Evolutionary conservation across 2,113 vertebrate genomes (phyloP).

Genomic region (Paraplagusia blochii): DNA sequence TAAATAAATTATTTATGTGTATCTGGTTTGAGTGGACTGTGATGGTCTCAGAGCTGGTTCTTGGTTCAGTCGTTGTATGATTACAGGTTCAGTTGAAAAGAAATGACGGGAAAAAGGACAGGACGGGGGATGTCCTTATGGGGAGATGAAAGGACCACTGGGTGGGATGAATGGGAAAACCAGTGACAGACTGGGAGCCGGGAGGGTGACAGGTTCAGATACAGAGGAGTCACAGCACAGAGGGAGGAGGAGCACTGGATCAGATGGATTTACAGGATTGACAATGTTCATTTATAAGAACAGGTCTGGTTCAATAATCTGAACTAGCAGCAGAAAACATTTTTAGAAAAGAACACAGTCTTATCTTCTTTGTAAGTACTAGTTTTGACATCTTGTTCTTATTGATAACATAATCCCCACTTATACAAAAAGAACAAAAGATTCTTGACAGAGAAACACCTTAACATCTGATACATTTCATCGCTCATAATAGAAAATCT

Average conservation of each 20-base stretch:
- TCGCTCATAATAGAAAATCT: too few species aligned
- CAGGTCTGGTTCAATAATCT: conserved; percentile 19
- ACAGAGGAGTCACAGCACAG: conserved; percentile 30
- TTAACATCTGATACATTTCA: too few species aligned
- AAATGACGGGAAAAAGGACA: neutral
- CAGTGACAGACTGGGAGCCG: conserved; percentile 36
- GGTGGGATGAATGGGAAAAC: conserved; percentile 23
- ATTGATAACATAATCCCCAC: too few species aligned
- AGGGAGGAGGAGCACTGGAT: neutral
- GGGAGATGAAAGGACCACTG: conserved; percentile 29
- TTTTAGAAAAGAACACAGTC: too few species aligned
- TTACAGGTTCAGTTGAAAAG: conserved; percentile 32
- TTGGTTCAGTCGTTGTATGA: conserved; percentile 29
- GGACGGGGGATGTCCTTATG: conserved; percentile 9
- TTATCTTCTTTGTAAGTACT: too few species aligned
- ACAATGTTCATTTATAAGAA: conserved; percentile 31
- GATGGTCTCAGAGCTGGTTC: conserved; percentile 37
- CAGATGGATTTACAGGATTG: conserved; percentile 37
- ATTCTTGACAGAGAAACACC: too few species aligned
- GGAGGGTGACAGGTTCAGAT: conserved; percentile 40
- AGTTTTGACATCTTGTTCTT: too few species aligned
- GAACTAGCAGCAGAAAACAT: neutral
- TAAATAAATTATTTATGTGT: conserved; percentile 20
- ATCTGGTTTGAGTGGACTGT: conserved; percentile 17
- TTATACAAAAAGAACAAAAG: too few species aligned